Evolutionary conservation across 2,888 invertebrate genomes (phyloP).

Genomic region (Spodoptera picta): DNA sequence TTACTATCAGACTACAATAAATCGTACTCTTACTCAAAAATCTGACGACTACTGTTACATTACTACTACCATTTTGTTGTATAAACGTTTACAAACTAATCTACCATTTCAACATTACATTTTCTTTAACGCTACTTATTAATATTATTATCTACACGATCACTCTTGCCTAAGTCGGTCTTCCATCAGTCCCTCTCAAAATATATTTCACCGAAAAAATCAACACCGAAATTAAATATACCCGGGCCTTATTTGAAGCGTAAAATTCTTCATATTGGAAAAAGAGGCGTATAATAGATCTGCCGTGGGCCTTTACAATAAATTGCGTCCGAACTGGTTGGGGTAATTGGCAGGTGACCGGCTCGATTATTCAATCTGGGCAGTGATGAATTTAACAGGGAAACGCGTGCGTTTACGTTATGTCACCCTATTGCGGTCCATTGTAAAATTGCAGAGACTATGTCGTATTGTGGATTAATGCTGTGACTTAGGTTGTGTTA

Average conservation of each 20-base stretch:
- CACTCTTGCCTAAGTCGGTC: slow-evolving; percentile 36
- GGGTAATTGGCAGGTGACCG: slow-evolving; percentile 75
- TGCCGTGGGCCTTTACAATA: slow-evolving; percentile 66
- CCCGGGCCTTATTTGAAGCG: slow-evolving; percentile 51
- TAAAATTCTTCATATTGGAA: slow-evolving; percentile 64
- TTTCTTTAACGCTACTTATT: slow-evolving; percentile 9
- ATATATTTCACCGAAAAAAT: slow-evolving; percentile 50
- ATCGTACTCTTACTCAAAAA: background rate
- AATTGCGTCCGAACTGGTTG: slow-evolving; percentile 65
- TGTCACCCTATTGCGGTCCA: slow-evolving; percentile 45
- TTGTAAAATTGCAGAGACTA: slow-evolving; percentile 37
- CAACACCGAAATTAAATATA: slow-evolving; percentile 58
- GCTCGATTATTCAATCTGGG: slow-evolving; percentile 69
- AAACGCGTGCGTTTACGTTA: slow-evolving; percentile 53
- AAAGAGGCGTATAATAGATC: slow-evolving; percentile 67
- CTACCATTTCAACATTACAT: slow-evolving; percentile 10
- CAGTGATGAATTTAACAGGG: slow-evolving; percentile 71
- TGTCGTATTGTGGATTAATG: slow-evolving; percentile 16
- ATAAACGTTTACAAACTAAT: background rate
- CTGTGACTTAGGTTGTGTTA: slow-evolving; percentile 30
- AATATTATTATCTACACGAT: slow-evolving; percentile 33
- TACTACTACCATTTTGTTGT: background rate
- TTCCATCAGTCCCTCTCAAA: slow-evolving; percentile 45
- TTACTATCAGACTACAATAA: slow-evolving; percentile 2
- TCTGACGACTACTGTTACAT: too few species aligned